Evolutionary conservation across 2,797 vertebrate genomes (phyloP), one percentile per base, ranked within the genome.

Genomic region (Neoniphon sammara): DNA sequence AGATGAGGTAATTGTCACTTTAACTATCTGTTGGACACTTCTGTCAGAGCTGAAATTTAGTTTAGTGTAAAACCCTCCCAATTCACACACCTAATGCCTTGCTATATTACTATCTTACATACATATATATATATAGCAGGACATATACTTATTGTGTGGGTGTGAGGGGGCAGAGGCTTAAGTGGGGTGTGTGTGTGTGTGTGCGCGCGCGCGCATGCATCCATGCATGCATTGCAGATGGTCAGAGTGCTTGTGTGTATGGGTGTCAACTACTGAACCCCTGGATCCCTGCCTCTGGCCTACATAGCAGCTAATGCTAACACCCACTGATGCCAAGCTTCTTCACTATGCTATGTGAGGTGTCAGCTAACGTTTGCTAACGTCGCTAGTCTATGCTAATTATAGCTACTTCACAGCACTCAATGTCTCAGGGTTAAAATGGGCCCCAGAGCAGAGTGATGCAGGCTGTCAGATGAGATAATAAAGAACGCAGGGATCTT

Each of bases 351-450:
- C 80, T 88, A 77, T 83, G 71, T 46, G 68, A 73, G 70, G 83
- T 85, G 81, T 91, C 90, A 66, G 77, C 85, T 90, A 83, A 84
- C 90, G 80, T 89, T 77, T 81, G 79, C 87, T 81, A 83, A 75
- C 72, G 23, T 57, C 46, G 81, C 83, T 76, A 52, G 17, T 81
- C 64, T 6, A 9, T 0, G 63, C 86, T 93, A 93, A 91, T 92
- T 93, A 88, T 94, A 94, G 89, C 77, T 36, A 52, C 64, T 85
- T 81, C 73, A 76, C 78, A 70, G 70, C 72, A 73, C 68, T 62
- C 81, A 87, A 88, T 80, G 85, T 80, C 47, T 74, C 21, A 23
- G 70, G 80, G 84, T 87, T 66, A 73, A 77, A 76, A 84, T 20
- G 74, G 76, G 83, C 61, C 53, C 70, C 75, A 61, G 46, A 34